phyloP scores from a whole-genome alignment of 1,140 invertebrate genomes.

The Eubasilissa regina region DNA sequence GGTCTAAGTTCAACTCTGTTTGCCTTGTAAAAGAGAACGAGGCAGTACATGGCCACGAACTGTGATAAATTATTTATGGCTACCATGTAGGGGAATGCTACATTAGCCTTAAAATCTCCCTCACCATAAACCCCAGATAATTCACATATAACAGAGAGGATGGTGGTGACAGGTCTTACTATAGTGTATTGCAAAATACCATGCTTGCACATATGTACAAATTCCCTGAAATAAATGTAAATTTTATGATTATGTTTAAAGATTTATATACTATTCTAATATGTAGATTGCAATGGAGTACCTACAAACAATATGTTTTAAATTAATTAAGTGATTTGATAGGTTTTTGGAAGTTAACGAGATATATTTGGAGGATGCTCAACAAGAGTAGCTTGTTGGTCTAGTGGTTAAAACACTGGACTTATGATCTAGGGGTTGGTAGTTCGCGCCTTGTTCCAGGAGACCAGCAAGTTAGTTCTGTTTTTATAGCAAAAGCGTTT shows the following conservation, averaged over 20 bases:
- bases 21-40: conserved; percentile 94
- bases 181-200: conserved; percentile 96
- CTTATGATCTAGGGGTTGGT: too few species aligned
- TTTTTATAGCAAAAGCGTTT: too few species aligned
- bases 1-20: conserved; percentile 89
- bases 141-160: conserved; percentile 92
- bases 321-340: too few species aligned
- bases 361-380: too few species aligned
- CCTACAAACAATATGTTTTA: too few species aligned
- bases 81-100: conserved; percentile 93
- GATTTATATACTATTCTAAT: too few species aligned
- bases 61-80: conserved; percentile 95
- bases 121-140: conserved; percentile 89
- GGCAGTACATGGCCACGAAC: conserved; percentile 96
- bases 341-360: too few species aligned
- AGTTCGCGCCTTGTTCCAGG: too few species aligned
- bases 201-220: conserved; percentile 96
- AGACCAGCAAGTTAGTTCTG: too few species aligned
- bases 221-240: conserved; percentile 75
- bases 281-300: too few species aligned
- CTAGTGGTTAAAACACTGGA: too few species aligned
- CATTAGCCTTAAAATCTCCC: conserved; percentile 87
- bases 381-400: too few species aligned
- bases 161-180: conserved; percentile 89
- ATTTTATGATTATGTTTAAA: background rate